These are phyloP conservation scores for Agrypnia vestita DNA, from an alignment of 1,140 invertebrate species.

Conservation along the genomic window DNA sequence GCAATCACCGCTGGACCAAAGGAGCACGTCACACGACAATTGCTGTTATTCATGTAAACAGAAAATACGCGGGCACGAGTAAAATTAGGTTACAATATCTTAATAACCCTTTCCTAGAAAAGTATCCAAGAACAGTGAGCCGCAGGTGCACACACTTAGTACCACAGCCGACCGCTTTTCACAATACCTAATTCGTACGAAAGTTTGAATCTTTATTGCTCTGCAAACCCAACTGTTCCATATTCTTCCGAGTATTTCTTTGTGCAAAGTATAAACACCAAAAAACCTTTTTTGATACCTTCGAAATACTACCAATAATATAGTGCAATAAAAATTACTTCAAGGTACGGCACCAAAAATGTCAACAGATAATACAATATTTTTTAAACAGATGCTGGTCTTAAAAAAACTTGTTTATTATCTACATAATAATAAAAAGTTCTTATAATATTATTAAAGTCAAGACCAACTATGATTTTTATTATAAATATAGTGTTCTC, in stretches of 20 bases:
- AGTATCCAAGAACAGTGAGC: background rate
- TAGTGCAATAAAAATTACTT: conserved; percentile 20
- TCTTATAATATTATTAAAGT: no score
- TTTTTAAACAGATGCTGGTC: no score
- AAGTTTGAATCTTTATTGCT: conserved; percentile 28
- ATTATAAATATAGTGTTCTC: no score
- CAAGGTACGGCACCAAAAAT: background rate
- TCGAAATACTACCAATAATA: conserved; percentile 15
- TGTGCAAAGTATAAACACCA: conserved; percentile 13
- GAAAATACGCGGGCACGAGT: no score
- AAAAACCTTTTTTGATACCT: conserved; percentile 41
- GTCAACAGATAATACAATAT: no score
- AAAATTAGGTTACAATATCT: no score
- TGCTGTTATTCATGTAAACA: no score
- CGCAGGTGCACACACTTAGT: background rate
- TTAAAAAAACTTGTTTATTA: no score
- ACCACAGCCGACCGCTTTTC: background rate
- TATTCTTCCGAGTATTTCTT: conserved; percentile 24
- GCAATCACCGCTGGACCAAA: no score
- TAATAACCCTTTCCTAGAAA: conserved; percentile 3
- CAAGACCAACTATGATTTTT: no score
- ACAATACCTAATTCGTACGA: conserved; percentile 33
- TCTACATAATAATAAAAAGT: no score
- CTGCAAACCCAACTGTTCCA: conserved; percentile 1
- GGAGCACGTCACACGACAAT: no score